Percentiles rank a stretch among this genome's conserved stretches.
Evolutionary conservation across 2,888 invertebrate genomes (phyloP).

Genomic region (Frankliniella fusca): DNA sequence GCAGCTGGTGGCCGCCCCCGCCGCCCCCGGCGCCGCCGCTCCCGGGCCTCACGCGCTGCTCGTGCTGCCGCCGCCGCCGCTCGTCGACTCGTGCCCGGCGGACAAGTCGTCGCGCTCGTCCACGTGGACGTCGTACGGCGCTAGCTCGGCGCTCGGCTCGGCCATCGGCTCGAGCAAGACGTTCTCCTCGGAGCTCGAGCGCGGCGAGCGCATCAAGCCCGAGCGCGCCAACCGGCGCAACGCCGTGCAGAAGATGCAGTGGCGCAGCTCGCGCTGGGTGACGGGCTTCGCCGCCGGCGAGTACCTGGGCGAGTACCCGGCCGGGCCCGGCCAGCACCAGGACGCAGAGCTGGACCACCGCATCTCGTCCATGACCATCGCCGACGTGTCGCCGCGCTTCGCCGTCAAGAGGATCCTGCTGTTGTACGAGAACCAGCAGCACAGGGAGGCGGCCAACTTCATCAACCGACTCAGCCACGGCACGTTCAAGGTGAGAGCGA

Average conservation of each 20-base stretch:
- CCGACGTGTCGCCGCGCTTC: slow-evolving; percentile 48
- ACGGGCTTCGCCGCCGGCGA: slow-evolving; percentile 43
- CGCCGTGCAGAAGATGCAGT: slow-evolving; percentile 44
- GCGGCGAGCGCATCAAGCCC: slow-evolving; percentile 65
- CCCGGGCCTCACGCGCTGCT: slow-evolving; percentile 36
- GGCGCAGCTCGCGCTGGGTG: slow-evolving; percentile 44
- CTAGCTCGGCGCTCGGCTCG: slow-evolving; percentile 39
- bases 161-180: slow-evolving; percentile 42
- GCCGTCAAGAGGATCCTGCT: slow-evolving; percentile 61
- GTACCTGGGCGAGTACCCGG: slow-evolving; percentile 1
- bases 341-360: slow-evolving; percentile 37
- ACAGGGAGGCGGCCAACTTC: slow-evolving; percentile 83
- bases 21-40: neutral
- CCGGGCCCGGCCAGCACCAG: neutral
- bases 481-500: slow-evolving; percentile 62
- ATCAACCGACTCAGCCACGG: slow-evolving; percentile 73
- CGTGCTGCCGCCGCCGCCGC: slow-evolving; percentile 42
- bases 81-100: slow-evolving; percentile 31
- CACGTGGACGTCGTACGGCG: slow-evolving; percentile 2
- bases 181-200: slow-evolving; percentile 50
- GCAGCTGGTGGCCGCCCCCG: neutral
- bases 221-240: slow-evolving; percentile 57
- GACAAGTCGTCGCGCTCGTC: slow-evolving; percentile 17
- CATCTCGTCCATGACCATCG: slow-evolving; percentile 45
- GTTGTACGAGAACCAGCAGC: slow-evolving; percentile 81